Evolutionary conservation across 2,113 vertebrate species (phyloP).

Genomic region (Gnathonemus longibarbis): DNA sequence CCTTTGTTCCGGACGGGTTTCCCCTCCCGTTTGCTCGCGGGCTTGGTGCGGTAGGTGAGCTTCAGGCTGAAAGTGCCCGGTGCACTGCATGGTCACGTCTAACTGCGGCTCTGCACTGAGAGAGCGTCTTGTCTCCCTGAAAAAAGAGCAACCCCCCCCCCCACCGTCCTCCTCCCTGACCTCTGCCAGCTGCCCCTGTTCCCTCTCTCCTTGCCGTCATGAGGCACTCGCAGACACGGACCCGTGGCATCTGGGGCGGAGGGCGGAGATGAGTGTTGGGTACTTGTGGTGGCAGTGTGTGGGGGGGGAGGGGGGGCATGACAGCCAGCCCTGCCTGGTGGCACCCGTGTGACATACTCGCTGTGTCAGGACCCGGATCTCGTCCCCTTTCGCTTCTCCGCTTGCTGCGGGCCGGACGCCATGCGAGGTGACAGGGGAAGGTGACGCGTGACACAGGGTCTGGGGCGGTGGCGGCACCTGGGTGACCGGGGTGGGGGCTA

Average conservation of each 20-base stretch:
- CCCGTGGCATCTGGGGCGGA: not conserved
- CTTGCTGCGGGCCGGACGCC: not conserved
- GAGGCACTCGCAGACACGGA: not conserved
- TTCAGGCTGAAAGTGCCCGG: not conserved
- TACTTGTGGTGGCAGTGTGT: too few relatives aligned
- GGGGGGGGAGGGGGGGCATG: not conserved
- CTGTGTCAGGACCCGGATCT: not conserved
- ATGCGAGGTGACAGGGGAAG: not conserved
- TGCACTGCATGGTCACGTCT: not conserved
- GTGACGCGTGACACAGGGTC: not conserved
- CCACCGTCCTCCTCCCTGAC: not conserved
- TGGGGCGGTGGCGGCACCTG: not conserved
- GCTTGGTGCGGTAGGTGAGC: not conserved
- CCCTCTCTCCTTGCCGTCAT: not conserved
- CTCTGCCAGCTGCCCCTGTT: not conserved
- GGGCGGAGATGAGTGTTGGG: too few relatives aligned
- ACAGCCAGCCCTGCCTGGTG: not conserved
- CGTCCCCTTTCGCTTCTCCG: too few relatives aligned
- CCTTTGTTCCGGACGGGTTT: not conserved
- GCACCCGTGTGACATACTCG: not conserved
- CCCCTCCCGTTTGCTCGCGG: not conserved
- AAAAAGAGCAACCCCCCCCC: not conserved
- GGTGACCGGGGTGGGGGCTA: not conserved
- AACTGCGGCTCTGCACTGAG: not conserved
- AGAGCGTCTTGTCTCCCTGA: not conserved